Base-by-base conservation (phyloP, 2,797 vertebrate species). In the Heteromormyrus szaboi region DNA sequence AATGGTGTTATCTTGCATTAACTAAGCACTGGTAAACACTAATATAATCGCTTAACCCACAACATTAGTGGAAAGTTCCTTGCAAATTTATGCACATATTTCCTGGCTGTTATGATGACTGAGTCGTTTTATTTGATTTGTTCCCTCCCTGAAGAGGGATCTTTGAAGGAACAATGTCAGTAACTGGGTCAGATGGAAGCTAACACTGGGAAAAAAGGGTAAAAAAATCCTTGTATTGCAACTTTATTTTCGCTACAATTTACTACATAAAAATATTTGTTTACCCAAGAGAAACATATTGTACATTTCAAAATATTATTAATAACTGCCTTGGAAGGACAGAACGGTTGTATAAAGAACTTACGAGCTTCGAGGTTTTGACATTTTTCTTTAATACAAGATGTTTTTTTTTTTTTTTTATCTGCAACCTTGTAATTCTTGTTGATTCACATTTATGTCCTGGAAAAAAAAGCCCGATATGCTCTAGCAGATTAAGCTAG, bases 261-360 rank as follows among this genome's bases (percentile, higher is more conserved):
- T 81, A 46, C 76, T 46, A 46, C 76, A 19, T 81, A 44, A 81
- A 33, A 41, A 79, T n/a, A 81, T 81, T 46, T 46, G 76, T 81
- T 81, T 81, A 44, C 41, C 41, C 76, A 46, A 81, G 76, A 81
- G 41, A 81, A 41, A 46, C 3, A 5, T 72, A 72, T 72, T 4
- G 65, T 11, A 46, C 76, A 46, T 81, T 46, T 81, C 41, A 29
- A 51, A 85, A 85, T 29, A 29, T 85, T 85, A 85, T 85, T 53
- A 51, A 85, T 85, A 85, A 85, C 84, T 85, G 84, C 48, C 81
- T 51, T 22, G 44, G 44, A 46, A 48, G 81, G 81, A 51, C 83
- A 85, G 83, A 85, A 85, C n/a, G 48, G 25, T 85, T 85, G 84
- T 50, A 85, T 85, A 85, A 85, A 53, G 25, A 29, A 50, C 11